Evolutionary conservation across 2,113 vertebrate species (phyloP), one percentile per base, ranked within the genome.

Genomic region (Vidua macroura): DNA sequence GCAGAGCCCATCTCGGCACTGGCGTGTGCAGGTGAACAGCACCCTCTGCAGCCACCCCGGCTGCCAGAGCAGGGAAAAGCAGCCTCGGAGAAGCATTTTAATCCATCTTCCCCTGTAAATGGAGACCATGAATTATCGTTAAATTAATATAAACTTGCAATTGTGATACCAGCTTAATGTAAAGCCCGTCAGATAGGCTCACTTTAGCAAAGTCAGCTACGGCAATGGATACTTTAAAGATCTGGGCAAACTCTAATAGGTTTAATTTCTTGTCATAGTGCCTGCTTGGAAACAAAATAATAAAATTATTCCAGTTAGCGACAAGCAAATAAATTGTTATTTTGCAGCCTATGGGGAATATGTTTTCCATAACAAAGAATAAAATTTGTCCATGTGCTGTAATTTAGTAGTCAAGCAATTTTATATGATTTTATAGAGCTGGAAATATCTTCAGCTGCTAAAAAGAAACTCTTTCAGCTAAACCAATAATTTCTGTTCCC

Each of bases 81-180:
- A 55, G 46, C 43, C 53, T 28, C 2, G 0, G 24, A 27, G 43
- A 33, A 43, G 18, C 35, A 0, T 7, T 25, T 22, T 3, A 46
- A 76, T 25, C 37, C 43, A 0, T 6, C 9, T 49, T 16, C 24
- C 63, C 2, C 2, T 21, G 1, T 1, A 49, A 46, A 69, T 1
- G 5, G 5, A 52, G 6, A 58, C 3, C 0, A 0, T 5, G 23
- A 19, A 33, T 63, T 51, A n/a, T 48, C 0, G 0, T 19, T 51
- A 21, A 58, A 30, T 55, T 27, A 28, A 22, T 27, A 55, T 33
- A 25, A 83, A 41, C 6, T 18, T 15, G 51, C 33, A 12, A 10
- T 7, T 52, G 43, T 59, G 78, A 6, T 28, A 23, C 10, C 59
- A 58, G 39, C 15, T 67, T 7, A 18, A 48, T 7, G 53, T 3